Evolutionary conservation across 2,113 vertebrate species (phyloP), one percentile per base, ranked within the genome.

Genomic region (Psittacus erithacus): DNA sequence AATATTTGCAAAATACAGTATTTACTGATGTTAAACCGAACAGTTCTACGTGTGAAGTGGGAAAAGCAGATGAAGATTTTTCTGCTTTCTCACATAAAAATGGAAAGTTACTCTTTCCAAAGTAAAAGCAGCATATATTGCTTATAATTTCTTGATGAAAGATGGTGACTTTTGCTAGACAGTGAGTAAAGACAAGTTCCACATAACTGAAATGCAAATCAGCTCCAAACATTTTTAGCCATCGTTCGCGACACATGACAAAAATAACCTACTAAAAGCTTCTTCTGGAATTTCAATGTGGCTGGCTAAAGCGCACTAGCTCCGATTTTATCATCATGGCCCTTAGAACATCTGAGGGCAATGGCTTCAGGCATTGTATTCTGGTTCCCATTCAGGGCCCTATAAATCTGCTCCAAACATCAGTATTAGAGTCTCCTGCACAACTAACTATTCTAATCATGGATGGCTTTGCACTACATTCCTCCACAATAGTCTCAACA

Each of bases 281-380:
- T 35, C 57, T 70, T 84, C 39, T 44, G 24, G 44, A 60, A 71
- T 67, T 59, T 44, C 10, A 82, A 50, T 1, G 1, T 44, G 46
- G 41, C 17, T 88, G 35, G 35, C 6, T 39, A 39, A 7, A 55
- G 17, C 18, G 11, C 16, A 13, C 59, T 17, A 31, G 55, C 35
- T 20, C 43, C 55, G 19, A 7, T 49, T 29, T 84, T 31, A 75
- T 84, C 22, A 80, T 69, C n/a, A 59, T 3, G 16, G 35, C 9
- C 22, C 29, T 87, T n/a, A 44, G 9, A 55, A 7, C 3, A 2
- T 47, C 43, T 29, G 11, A 70, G n/a, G n/a, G 11, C 2, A 9
- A 84, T 0, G 0, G 44, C 31, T 76, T 44, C n/a, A 84, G 25
- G 38, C 1, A 0, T 38, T 55, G 44, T 49, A 35, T 47, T 70